Base-by-base conservation (phyloP, 2,888 invertebrate genomes). In the Priocnemis perturbator region DNA sequence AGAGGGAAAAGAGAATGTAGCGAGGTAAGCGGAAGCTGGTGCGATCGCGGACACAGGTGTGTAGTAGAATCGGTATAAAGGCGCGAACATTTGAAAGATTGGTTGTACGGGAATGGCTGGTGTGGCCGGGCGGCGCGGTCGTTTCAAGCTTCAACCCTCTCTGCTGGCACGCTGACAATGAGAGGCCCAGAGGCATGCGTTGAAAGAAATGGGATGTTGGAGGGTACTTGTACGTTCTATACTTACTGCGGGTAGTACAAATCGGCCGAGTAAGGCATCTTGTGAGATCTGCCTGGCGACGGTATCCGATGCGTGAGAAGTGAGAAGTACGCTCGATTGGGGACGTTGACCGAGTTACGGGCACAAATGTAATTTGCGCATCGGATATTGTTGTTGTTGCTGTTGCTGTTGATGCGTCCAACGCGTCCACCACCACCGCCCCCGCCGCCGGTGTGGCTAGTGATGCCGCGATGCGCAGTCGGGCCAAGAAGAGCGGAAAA, bases 231-330 rank as follows among this genome's bases (percentile, higher is more conserved):
- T n/a, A n/a, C n/a, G n/a, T n/a, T n/a, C n/a, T 11, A 17, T 67
- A 85, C 87, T 87, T 66, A 88, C 88, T 69, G 84, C 4, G 86
- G 82, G 56, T 84, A 86, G 30, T 81, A 74, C 19, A 73, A 69
- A 19, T 85, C 84, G 2, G 84, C 71, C 48, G 79, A 81, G 64
- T 81, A 83, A 17, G 88, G 86, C 87, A 88, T 88, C 57, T 74
- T 82, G 71, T n/a, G n/a, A 23, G 7, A 37, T 37, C 17, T 57
- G n/a, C 2, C 44, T 45, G 50, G 60, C n/a, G 44, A 9, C 17
- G 53, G 48, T 7, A 23, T 57, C 52, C 50, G 60, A 47, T 56
- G 57, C n/a, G 45, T 60, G 21, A 71, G 44, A 15, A 64, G 45
- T 21, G 76, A 58, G n/a, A 64, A 71, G 7, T 69, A 20, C n/a